Evolutionary conservation across 1,140 invertebrate genomes (phyloP).

Genomic region (Phenacoccus solenopsis): DNA sequence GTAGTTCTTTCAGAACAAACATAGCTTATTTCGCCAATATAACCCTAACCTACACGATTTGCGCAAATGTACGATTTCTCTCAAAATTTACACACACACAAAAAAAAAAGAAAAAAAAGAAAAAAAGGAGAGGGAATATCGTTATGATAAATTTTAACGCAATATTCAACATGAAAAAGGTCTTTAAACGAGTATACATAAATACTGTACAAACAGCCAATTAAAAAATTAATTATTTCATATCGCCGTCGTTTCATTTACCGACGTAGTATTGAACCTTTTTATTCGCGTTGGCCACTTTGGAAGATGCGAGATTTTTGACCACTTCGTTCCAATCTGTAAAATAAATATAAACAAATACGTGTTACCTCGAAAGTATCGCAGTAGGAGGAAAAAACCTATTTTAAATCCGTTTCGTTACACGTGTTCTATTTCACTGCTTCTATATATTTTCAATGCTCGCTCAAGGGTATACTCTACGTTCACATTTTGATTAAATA

Average conservation of each 20-base stretch:
- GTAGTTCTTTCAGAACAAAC: not conserved
- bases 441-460: not conserved
- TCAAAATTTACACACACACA: not conserved
- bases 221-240: not conserved
- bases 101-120: not conserved
- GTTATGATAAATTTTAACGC: not conserved
- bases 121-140: no score
- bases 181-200: not conserved
- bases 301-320: not conserved
- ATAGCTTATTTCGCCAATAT: not conserved
- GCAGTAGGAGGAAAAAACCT: no score
- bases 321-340: slow-evolving; percentile 7
- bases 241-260: not conserved
- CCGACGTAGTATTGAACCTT: not conserved
- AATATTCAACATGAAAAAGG: not conserved
- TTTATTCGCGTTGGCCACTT: not conserved
- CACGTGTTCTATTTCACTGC: not conserved
- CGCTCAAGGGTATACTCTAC: not conserved
- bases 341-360: not conserved
- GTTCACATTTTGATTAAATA: not conserved
- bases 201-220: slow-evolving; percentile 1
- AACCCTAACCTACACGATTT: not conserved
- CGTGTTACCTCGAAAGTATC: no score
- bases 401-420: not conserved
- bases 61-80: not conserved